A percentile compares a stretch with the other conserved stretches of the same genome.
Conservation (phyloP, 2,113 vertebrate species). For the Stegostoma tigrinum region DNA sequence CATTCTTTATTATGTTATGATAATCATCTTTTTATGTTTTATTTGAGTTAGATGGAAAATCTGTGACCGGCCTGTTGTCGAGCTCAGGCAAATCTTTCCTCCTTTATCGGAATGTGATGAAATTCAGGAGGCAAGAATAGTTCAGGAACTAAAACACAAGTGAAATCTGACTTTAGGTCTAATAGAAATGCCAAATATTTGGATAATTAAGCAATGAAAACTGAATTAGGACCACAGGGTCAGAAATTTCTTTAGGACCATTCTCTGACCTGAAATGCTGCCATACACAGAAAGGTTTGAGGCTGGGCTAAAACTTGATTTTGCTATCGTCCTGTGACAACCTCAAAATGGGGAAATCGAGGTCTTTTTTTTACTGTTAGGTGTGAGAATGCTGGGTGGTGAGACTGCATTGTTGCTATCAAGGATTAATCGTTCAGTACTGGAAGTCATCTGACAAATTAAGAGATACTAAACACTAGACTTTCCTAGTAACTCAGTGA, state of each 20-base stretch:
- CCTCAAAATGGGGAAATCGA: neutral
- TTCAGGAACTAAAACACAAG: neutral
- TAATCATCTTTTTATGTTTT: neutral
- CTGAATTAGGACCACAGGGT: neutral
- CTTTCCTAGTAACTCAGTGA: neutral
- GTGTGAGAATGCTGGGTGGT: neutral
- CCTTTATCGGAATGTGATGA: neutral
- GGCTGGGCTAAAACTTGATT: neutral
- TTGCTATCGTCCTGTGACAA: neutral
- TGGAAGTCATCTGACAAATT: neutral
- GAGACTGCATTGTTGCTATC: neutral
- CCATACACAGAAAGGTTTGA: neutral
- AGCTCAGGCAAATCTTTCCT: neutral
- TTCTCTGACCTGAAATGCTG: neutral
- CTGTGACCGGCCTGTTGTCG: neutral
- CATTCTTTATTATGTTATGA: neutral
- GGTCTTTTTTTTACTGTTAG: neutral
- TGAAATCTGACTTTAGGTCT: neutral
- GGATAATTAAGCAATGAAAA: neutral
- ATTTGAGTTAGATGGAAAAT: neutral
- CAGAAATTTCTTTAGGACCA: neutral
- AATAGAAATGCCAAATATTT: neutral
- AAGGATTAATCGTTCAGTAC: constrained; percentile 23
- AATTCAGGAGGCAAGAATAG: too few relatives aligned
- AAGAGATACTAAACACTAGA: neutral